phyloP scores from a whole-genome alignment of 1,140 invertebrate species.

The Macrobrachium rosenbergii region DNA sequence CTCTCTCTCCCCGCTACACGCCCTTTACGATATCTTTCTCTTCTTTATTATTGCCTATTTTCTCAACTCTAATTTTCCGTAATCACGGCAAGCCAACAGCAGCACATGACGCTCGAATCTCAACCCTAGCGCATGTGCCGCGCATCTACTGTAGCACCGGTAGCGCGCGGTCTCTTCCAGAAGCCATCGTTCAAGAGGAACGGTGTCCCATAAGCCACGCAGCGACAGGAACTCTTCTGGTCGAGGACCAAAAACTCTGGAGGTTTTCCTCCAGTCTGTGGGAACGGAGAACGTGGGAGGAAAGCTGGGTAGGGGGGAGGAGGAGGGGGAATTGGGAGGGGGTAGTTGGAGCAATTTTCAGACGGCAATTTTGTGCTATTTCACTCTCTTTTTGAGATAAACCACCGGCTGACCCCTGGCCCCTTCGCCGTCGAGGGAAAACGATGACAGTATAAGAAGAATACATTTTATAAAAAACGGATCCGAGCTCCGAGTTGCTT shows the following conservation, averaged over 20 bases:
- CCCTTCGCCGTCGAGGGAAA: not conserved
- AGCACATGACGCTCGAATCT: constrained; percentile 24
- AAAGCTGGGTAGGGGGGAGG: not conserved
- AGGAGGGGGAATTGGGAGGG: not conserved
- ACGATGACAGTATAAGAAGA: not conserved
- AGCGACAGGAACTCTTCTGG: too few relatives aligned
- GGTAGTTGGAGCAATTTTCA: constrained; percentile 15
- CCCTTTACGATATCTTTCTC: constrained; percentile 7
- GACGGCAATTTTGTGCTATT: constrained; percentile 25
- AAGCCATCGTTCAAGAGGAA: not conserved
- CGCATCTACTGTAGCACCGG: not conserved
- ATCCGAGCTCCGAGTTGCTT: not conserved
- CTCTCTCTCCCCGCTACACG: constrained; percentile 1
- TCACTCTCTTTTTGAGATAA: constrained; percentile 29
- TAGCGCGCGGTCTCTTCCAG: not conserved
- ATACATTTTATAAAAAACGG: not conserved
- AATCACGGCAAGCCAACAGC: constrained; percentile 12
- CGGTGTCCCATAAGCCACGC: not conserved
- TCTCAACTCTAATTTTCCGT: constrained; percentile 25
- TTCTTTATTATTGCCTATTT: constrained; percentile 19
- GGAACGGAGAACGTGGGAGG: not conserved
- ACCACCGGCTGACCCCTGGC: constrained; percentile 21
- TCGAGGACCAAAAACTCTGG: too few relatives aligned
- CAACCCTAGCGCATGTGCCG: not conserved
- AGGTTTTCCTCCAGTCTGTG: not conserved